Conservation (phyloP, 1,140 invertebrate species). For the Brachionus rotundiformis region DNA sequence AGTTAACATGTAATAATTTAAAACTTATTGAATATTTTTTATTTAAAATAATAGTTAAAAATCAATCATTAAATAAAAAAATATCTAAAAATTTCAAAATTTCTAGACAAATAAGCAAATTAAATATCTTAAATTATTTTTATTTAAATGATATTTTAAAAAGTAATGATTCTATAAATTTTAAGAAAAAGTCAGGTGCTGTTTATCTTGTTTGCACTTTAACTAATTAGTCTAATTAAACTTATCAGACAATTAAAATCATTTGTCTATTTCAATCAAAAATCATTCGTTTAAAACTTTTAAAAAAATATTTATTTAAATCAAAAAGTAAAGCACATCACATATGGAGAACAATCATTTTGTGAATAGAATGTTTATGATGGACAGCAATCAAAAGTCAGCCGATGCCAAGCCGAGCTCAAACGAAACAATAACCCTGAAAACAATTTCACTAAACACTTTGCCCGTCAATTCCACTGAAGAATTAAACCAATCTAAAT, state of each 20-base stretch:
- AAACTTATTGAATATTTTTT: no score
- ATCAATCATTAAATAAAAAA: no score
- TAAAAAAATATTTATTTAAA: background rate
- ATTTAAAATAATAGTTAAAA: no score
- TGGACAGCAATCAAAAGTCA: background rate
- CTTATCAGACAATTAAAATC: background rate
- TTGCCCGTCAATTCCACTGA: conserved; percentile 1
- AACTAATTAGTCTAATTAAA: conserved; percentile 5
- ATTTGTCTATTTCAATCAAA: background rate
- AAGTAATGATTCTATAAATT: no score
- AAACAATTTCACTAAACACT: conserved; percentile 35
- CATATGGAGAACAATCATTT: conserved; percentile 13
- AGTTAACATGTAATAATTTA: no score
- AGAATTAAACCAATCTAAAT: background rate
- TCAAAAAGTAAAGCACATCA: background rate
- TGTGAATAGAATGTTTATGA: background rate
- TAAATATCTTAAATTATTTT: background rate
- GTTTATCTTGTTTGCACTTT: background rate
- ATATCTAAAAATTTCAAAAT: no score
- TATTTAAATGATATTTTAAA: no score
- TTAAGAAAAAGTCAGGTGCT: conserved; percentile 3
- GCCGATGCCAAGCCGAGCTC: background rate
- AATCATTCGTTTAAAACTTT: background rate
- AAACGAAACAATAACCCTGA: conserved; percentile 17
- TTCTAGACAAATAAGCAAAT: no score